Conservation (phyloP, 2,888 invertebrate genomes). For the Diaprepes abbreviatus region DNA sequence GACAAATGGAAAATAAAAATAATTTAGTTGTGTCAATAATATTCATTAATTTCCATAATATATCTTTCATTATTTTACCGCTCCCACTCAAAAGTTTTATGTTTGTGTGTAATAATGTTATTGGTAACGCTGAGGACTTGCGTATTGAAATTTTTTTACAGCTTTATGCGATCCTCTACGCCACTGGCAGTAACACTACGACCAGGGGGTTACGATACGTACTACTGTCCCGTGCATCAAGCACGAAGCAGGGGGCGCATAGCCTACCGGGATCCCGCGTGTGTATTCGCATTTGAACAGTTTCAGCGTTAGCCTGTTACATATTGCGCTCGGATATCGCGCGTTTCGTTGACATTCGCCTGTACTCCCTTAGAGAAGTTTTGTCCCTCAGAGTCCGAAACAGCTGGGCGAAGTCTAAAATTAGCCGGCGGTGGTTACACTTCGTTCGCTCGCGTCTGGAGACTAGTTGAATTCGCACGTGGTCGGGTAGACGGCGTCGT, state of each 20-base stretch:
- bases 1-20: slow-evolving; percentile 6
- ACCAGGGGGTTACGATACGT: slow-evolving; percentile 49
- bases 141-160: background rate
- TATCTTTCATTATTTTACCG: background rate
- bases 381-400: slow-evolving; percentile 48
- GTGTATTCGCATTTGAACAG: slow-evolving; percentile 57
- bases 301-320: slow-evolving; percentile 51
- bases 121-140: slow-evolving; percentile 30
- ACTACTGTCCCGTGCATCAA: slow-evolving; percentile 47
- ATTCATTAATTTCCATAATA: background rate
- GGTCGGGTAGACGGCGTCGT: slow-evolving; percentile 48
- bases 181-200: slow-evolving; percentile 36
- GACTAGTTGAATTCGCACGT: slow-evolving; percentile 56
- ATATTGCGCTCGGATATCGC: slow-evolving; percentile 51
- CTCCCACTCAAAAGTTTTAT: slow-evolving; percentile 8
- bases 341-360: slow-evolving; percentile 53
- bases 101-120: slow-evolving; percentile 13
- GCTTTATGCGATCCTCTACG: slow-evolving; percentile 19
- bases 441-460: slow-evolving; percentile 49
- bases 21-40: background rate
- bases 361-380: slow-evolving; percentile 53
- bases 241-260: slow-evolving; percentile 63
- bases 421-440: slow-evolving; percentile 58
- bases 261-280: slow-evolving; percentile 55
- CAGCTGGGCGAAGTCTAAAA: slow-evolving; percentile 61